Percentiles rank a stretch among this genome's conserved stretches.
These are phyloP conservation scores for Calephelis virginiensis DNA, from an alignment of 1,140 invertebrate genomes.

Conservation along the genomic window DNA sequence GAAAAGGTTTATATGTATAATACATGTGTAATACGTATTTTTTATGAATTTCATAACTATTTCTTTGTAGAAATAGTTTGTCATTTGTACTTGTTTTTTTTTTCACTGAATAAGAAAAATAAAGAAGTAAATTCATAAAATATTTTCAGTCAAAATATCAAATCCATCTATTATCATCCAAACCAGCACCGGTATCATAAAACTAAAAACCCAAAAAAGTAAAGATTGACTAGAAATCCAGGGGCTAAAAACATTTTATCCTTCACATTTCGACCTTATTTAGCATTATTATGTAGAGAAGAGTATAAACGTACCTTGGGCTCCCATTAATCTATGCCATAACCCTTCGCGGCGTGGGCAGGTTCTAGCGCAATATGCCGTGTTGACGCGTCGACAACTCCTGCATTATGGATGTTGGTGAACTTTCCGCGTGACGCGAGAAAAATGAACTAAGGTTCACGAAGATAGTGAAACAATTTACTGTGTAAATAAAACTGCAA, in stretches of 20 bases:
- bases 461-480: conserved; percentile 58
- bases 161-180: too few relatives aligned
- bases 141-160: too few relatives aligned
- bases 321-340: conserved; percentile 56
- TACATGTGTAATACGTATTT: too few relatives aligned
- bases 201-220: too few relatives aligned
- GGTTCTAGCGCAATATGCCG: conserved; percentile 56
- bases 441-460: conserved; percentile 67
- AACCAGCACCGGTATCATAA: too few relatives aligned
- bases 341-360: conserved; percentile 49
- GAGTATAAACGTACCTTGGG: conserved; percentile 14
- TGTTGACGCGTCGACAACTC: conserved; percentile 69
- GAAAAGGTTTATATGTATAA: too few relatives aligned
- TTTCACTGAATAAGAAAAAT: too few relatives aligned
- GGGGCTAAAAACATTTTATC: background rate
- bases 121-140: too few relatives aligned
- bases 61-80: too few relatives aligned
- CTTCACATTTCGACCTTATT: background rate
- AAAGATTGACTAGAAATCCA: background rate
- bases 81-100: too few relatives aligned
- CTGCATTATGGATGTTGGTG: conserved; percentile 70
- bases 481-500: conserved; percentile 29
- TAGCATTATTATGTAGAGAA: background rate
- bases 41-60: too few relatives aligned
- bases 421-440: conserved; percentile 69